phyloP scores from a whole-genome alignment of 1,140 invertebrate species.

The Drepana arcuata region DNA sequence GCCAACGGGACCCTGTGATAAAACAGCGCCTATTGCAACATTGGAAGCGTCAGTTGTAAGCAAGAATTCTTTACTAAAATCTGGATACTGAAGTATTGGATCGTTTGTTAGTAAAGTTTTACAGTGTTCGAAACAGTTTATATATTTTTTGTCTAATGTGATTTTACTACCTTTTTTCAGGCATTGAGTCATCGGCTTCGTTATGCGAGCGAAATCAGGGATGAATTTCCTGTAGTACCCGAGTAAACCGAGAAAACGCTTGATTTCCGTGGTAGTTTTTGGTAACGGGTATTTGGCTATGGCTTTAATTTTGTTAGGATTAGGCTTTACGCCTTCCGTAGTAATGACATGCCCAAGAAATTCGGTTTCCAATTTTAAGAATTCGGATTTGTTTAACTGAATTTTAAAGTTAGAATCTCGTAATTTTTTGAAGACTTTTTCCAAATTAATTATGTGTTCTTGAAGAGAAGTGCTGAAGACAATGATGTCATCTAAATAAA shows the following conservation, averaged over 20 bases:
- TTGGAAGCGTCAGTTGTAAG: background rate
- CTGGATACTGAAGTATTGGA: background rate
- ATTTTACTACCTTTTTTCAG: constrained; percentile 26
- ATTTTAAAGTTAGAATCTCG: constrained; percentile 49
- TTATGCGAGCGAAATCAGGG: constrained; percentile 19
- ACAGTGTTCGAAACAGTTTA: constrained; percentile 27
- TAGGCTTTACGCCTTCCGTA: constrained; percentile 35
- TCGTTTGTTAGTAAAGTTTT: background rate
- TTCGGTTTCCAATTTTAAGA: constrained; percentile 47
- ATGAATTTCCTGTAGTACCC: constrained; percentile 19
- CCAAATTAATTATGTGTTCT: constrained; percentile 46
- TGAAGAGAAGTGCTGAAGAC: constrained; percentile 28
- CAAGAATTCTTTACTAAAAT: background rate
- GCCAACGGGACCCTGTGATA: constrained; percentile 31
- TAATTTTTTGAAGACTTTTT: constrained; percentile 42
- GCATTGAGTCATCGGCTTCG: constrained; percentile 27
- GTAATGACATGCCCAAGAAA: constrained; percentile 49
- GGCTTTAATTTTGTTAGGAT: constrained; percentile 44
- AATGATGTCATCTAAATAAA: constrained; percentile 45
- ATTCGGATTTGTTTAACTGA: constrained; percentile 64
- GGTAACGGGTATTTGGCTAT: constrained; percentile 42
- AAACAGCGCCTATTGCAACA: constrained; percentile 17
- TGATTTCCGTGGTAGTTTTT: constrained; percentile 36
- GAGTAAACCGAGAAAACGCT: constrained; percentile 37
- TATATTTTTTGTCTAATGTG: constrained; percentile 14